These are phyloP conservation scores for Lynx canadensis DNA, from an alignment of 2,113 vertebrate species.

Conservation along the genomic window DNA sequence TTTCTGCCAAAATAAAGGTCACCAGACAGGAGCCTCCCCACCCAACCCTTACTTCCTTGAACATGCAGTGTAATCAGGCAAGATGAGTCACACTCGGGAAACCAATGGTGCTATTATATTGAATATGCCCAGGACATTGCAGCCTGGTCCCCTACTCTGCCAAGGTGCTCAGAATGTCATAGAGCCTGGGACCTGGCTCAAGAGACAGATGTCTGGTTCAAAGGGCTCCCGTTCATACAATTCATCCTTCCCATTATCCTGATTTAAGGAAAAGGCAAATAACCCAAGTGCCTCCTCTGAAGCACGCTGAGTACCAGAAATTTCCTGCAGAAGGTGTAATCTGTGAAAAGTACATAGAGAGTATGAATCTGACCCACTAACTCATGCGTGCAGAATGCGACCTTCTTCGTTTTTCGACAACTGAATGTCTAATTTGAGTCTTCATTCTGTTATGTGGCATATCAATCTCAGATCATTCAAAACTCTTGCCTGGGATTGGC, in stretches of 20 bases:
- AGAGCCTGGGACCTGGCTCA: background rate
- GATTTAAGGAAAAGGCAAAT: background rate
- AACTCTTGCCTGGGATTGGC: background rate
- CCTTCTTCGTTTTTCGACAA: background rate
- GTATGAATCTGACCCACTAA: background rate
- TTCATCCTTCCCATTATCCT: background rate
- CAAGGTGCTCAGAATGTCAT: background rate
- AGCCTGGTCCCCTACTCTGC: background rate
- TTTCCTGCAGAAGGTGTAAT: background rate
- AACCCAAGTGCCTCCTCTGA: background rate
- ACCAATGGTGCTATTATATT: constrained; percentile 53
- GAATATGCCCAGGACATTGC: background rate
- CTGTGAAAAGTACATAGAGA: background rate
- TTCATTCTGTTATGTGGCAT: background rate
- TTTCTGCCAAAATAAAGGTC: constrained; percentile 85
- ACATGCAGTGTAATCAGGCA: constrained; percentile 73
- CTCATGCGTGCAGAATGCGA: background rate
- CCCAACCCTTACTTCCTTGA: constrained; percentile 71
- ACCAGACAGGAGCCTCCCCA: constrained; percentile 72
- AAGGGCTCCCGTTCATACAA: background rate
- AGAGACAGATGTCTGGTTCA: background rate
- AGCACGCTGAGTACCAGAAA: background rate
- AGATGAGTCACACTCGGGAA: constrained; percentile 77
- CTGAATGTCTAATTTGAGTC: background rate
- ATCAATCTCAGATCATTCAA: background rate